phyloP scores from a whole-genome alignment of 2,888 invertebrate genomes.

The Odontomyia ornata region DNA sequence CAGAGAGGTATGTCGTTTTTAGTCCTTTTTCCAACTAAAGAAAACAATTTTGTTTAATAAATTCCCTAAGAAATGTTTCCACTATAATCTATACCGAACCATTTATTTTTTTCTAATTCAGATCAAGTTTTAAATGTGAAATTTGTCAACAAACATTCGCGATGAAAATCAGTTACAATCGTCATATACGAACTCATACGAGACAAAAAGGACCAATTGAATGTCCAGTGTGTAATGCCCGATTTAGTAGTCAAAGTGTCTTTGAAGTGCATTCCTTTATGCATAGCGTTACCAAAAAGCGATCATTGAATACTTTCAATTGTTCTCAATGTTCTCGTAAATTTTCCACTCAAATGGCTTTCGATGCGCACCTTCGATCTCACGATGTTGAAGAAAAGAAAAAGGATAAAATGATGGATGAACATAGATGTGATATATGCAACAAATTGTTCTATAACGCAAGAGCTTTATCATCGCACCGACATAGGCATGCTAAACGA shows the following conservation, averaged over 20 bases:
- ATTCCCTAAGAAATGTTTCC: background rate
- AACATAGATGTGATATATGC: background rate
- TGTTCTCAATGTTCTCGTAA: slow-evolving; percentile 67
- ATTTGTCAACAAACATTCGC: slow-evolving; percentile 66
- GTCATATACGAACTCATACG: slow-evolving; percentile 54
- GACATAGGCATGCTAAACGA: background rate
- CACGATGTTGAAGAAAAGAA: slow-evolving; percentile 52
- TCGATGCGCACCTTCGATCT: slow-evolving; percentile 64
- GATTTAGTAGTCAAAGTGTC: slow-evolving; percentile 55
- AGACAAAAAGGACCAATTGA: slow-evolving; percentile 54
- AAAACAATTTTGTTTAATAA: background rate
- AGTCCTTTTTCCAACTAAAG: background rate
- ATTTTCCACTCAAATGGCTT: slow-evolving; percentile 66
- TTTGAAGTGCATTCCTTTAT: slow-evolving; percentile 55
- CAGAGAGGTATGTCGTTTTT: background rate
- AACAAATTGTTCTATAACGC: background rate
- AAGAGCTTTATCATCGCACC: background rate
- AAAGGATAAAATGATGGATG: background rate
- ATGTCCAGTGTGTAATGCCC: slow-evolving; percentile 54
- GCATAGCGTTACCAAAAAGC: slow-evolving; percentile 48
- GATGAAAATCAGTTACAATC: slow-evolving; percentile 63
- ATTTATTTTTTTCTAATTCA: background rate
- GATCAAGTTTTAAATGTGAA: slow-evolving; percentile 56
- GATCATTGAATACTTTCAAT: slow-evolving; percentile 53
- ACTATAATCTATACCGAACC: no score